Percentiles rank a stretch among this genome's conserved stretches.
Conservation (phyloP, 1,140 invertebrate species). For the Cataglyphis hispanica region DNA sequence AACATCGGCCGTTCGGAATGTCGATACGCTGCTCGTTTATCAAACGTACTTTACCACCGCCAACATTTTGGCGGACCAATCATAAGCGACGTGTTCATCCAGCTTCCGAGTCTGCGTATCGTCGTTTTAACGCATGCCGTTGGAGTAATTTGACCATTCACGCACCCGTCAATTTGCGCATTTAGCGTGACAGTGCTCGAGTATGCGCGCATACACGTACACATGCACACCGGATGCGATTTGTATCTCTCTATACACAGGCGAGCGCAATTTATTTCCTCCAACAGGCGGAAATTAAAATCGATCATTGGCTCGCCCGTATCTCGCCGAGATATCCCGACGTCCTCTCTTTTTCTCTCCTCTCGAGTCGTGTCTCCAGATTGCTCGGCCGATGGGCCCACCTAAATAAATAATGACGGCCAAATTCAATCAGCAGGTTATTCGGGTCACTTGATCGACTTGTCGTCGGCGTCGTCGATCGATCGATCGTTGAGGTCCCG, state of each 20-base stretch:
- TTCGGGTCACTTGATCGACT: slow-evolving; percentile 71
- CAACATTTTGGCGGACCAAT: slow-evolving; percentile 26
- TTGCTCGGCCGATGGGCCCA: slow-evolving; percentile 32
- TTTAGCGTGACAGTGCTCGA: slow-evolving; percentile 48
- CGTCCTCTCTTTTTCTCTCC: not conserved
- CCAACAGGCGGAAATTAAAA: slow-evolving; percentile 76
- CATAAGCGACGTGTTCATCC: slow-evolving; percentile 43
- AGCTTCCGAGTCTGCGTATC: slow-evolving; percentile 34
- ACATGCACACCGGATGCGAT: not conserved
- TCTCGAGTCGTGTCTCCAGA: slow-evolving; percentile 41
- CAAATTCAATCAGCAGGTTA: slow-evolving; percentile 73
- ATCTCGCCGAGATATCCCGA: slow-evolving; percentile 54
- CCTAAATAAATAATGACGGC: slow-evolving; percentile 74
- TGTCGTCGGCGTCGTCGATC: slow-evolving; percentile 53
- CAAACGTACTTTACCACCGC: not conserved
- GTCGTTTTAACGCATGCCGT: slow-evolving; percentile 39
- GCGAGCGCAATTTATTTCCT: slow-evolving; percentile 75
- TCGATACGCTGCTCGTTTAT: slow-evolving; percentile 12
- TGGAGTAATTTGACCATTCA: slow-evolving; percentile 58
- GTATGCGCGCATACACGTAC: slow-evolving; percentile 2
- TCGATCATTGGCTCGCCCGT: slow-evolving; percentile 74
- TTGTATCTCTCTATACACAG: slow-evolving; percentile 34
- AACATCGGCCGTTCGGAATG: not conserved
- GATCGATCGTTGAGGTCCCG: slow-evolving; percentile 58
- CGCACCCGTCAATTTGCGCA: slow-evolving; percentile 45